Evolutionary conservation across 2,797 vertebrate genomes (phyloP).

Genomic region (Muscicapa comitata): DNA sequence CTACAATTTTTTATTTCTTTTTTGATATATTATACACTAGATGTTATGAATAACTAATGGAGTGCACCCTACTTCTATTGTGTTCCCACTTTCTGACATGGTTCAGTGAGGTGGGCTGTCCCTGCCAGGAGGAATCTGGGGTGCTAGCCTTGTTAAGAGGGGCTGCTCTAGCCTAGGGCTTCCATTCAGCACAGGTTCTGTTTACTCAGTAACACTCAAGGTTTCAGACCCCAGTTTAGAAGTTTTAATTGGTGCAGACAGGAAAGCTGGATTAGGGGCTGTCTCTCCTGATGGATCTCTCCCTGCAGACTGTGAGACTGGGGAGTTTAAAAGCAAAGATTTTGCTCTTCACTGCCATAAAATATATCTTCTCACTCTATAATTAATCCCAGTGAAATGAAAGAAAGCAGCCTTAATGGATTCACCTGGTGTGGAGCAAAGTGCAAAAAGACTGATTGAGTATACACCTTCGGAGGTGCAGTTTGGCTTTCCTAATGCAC

Average conservation of each 20-base stretch:
- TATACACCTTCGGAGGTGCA: neutral
- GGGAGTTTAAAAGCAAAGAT: constrained; percentile 11
- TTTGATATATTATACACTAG: neutral
- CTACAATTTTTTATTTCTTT: neutral
- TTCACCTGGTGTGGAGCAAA: constrained; percentile 17
- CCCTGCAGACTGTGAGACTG: neutral
- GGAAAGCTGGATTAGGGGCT: neutral
- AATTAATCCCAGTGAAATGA: constrained; percentile 67
- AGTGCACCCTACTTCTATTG: neutral
- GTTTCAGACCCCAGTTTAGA: neutral
- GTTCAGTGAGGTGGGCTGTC: neutral
- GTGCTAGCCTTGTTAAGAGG: neutral
- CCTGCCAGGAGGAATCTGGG: neutral
- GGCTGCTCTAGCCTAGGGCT: neutral
- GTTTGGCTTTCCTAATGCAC: neutral
- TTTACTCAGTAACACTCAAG: neutral
- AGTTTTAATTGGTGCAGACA: constrained; percentile 10
- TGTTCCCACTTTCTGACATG: neutral
- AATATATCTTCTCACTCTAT: neutral
- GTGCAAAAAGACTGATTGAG: neutral
- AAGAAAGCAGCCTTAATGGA: neutral
- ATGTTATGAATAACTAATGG: neutral
- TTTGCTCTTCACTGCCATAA: neutral
- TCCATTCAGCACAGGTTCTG: neutral
- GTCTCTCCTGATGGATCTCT: neutral